Percentiles rank a stretch among this genome's conserved stretches.
These are phyloP conservation scores for Australoheros facetus DNA, from an alignment of 2,797 vertebrate genomes.

Conservation along the genomic window DNA sequence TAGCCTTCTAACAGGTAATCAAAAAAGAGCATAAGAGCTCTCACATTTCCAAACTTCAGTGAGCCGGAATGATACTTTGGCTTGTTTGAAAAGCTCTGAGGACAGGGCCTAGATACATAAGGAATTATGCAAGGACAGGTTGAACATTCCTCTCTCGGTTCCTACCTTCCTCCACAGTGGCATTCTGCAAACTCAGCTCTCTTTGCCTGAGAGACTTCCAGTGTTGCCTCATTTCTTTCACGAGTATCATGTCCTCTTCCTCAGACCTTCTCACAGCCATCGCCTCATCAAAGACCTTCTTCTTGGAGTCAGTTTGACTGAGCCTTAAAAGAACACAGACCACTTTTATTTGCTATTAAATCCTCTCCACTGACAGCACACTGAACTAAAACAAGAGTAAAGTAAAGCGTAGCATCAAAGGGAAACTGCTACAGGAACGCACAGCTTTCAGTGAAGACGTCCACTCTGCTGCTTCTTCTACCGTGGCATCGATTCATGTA, in stretches of 20 bases:
- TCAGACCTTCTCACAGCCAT: neutral
- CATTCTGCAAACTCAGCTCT: too few species aligned
- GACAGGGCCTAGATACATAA: neutral
- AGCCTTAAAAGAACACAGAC: neutral
- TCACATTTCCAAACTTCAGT: neutral
- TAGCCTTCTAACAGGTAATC: neutral
- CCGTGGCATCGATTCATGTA: neutral
- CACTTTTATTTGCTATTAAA: too few species aligned
- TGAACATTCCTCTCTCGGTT: neutral
- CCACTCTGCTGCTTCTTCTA: neutral
- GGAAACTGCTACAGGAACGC: neutral
- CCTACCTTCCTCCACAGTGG: neutral
- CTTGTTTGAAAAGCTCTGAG: neutral
- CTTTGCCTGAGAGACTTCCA: neutral
- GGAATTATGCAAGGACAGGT: neutral
- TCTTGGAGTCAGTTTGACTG: neutral
- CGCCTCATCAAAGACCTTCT: neutral
- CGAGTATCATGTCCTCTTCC: neutral
- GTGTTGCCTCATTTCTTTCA: neutral
- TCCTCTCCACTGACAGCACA: too few species aligned
- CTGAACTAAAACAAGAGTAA: too few species aligned
- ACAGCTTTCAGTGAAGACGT: neutral
- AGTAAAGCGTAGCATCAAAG: neutral
- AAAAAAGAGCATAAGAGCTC: neutral
- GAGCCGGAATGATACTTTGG: neutral